Percentiles rank a stretch among this genome's conserved stretches.
phyloP scores from a whole-genome alignment of 1,140 invertebrate species.

The Zaprionus camerounensis region DNA sequence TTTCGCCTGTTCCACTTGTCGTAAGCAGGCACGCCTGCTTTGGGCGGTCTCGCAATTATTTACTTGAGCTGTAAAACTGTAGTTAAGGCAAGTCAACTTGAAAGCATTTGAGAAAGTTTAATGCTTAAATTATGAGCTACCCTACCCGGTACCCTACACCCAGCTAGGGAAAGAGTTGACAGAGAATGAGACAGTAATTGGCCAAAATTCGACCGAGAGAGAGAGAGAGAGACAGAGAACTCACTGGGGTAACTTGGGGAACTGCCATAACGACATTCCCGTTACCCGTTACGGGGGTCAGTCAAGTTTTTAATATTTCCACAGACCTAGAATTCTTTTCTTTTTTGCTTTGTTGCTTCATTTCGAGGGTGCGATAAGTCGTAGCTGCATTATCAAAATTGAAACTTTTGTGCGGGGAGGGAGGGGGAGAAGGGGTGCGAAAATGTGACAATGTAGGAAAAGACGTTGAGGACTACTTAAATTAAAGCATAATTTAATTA shows the following conservation, averaged over 20 bases:
- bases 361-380: conserved; percentile 57
- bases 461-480: conserved; percentile 76
- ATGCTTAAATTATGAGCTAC: conserved; percentile 81
- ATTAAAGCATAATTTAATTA: conserved; percentile 83
- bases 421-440: conserved; percentile 20
- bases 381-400: conserved; percentile 73
- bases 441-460: conserved; percentile 71
- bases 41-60: conserved; percentile 67
- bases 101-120: conserved; percentile 81
- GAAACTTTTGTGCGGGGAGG: conserved; percentile 57
- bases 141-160: conserved; percentile 2
- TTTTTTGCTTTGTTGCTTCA: conserved; percentile 1
- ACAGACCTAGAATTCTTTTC: background rate
- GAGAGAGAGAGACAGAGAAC: conserved; percentile 44
- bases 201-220: conserved; percentile 72
- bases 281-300: conserved; percentile 45
- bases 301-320: conserved; percentile 55
- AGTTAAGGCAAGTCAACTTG: conserved; percentile 82
- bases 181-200: conserved; percentile 82
- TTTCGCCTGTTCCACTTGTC: background rate
- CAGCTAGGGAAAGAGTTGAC: conserved; percentile 66
- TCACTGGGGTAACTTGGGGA: conserved; percentile 15
- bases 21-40: background rate
- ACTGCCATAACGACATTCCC: background rate
- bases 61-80: conserved; percentile 82